Percentiles rank a stretch among this genome's conserved stretches.
phyloP scores from a whole-genome alignment of 2,797 vertebrate species.

The Anguilla obscura region DNA sequence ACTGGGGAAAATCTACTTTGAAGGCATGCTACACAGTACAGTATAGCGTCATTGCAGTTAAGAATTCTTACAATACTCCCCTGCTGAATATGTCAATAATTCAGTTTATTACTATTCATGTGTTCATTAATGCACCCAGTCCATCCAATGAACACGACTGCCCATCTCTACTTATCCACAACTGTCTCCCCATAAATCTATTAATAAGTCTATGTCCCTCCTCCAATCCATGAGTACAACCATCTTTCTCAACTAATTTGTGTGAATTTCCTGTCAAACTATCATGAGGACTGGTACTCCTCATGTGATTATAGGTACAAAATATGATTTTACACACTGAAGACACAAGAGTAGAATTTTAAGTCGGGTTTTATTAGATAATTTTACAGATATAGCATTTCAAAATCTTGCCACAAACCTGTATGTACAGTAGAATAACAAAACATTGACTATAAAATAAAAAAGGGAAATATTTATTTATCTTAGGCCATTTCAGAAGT shows the following conservation, averaged over 20 bases:
- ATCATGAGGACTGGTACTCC: not conserved
- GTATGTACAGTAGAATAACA: slow-evolving; percentile 29
- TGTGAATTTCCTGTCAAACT: not conserved
- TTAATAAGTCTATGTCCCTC: not conserved
- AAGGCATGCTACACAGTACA: not conserved
- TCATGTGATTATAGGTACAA: not conserved
- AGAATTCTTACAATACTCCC: not conserved
- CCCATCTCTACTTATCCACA: not conserved
- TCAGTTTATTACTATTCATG: not conserved
- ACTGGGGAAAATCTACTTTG: not conserved
- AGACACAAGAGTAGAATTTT: not conserved
- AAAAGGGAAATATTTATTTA: not conserved
- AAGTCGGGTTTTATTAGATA: slow-evolving; percentile 13
- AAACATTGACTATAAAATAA: slow-evolving; percentile 20
- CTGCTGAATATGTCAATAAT: not conserved
- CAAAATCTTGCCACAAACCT: slow-evolving; percentile 21
- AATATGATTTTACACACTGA: not conserved
- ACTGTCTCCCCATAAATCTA: not conserved
- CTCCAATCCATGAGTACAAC: not conserved
- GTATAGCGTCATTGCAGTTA: too few relatives aligned
- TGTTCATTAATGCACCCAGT: not conserved
- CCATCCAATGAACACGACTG: not conserved
- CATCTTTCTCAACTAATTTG: not conserved
- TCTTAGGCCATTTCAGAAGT: not conserved
- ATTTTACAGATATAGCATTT: slow-evolving; percentile 19